Conservation (phyloP, 2,797 vertebrate species). For the Cyprinella venusta region DNA sequence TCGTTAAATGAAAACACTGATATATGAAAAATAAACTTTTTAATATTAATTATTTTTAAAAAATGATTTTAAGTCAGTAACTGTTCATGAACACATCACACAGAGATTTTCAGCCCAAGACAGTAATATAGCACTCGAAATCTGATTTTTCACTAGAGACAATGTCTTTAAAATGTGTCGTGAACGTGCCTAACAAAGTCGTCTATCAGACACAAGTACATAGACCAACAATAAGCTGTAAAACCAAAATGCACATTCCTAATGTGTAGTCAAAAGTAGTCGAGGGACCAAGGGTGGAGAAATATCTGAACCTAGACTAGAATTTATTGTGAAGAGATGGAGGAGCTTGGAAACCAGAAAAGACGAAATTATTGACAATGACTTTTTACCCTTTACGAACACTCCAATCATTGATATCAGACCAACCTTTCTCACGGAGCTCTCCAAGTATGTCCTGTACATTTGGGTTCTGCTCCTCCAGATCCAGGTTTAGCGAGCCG, state of each 20-base stretch:
- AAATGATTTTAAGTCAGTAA: background rate
- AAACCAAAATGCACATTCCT: background rate
- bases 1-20: background rate
- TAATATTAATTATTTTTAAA: background rate
- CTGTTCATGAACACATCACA: background rate
- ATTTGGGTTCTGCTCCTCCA: constrained; percentile 98
- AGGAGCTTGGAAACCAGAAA: background rate
- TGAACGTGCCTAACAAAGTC: background rate
- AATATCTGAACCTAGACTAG: background rate
- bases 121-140: background rate
- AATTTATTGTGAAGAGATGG: background rate
- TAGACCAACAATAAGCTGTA: background rate
- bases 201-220: background rate
- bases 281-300: no score
- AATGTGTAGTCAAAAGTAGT: background rate
- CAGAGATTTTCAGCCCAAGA: background rate
- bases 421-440: constrained; percentile 92
- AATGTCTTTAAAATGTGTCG: background rate
- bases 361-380: background rate
- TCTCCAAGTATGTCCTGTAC: constrained; percentile 98
- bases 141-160: background rate
- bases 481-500: constrained; percentile 93
- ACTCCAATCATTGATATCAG: background rate
- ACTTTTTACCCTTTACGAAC: background rate
- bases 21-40: no score